These are phyloP conservation scores for Epinephelus moara DNA, from an alignment of 2,113 vertebrate species.

Conservation along the genomic window DNA sequence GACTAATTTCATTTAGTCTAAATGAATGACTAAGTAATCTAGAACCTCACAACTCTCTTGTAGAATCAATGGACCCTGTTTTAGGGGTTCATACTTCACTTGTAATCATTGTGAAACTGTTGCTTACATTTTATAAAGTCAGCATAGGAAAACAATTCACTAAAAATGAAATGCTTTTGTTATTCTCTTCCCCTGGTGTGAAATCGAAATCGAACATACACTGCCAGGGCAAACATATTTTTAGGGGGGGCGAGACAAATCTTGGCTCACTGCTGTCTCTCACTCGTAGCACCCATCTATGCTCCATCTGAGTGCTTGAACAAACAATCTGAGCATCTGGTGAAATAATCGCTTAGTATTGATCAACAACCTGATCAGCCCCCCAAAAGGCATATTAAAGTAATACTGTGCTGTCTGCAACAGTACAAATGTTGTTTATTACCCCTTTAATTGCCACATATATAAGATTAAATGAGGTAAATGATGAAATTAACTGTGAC, in stretches of 20 bases:
- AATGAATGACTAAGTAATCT: slow-evolving; percentile 7
- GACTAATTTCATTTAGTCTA: neutral
- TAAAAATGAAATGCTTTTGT: slow-evolving; percentile 63
- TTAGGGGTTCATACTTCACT: neutral
- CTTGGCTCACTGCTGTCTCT: slow-evolving; percentile 47
- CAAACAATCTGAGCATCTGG: slow-evolving; percentile 74
- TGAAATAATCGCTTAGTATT: slow-evolving; percentile 63
- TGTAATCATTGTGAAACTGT: slow-evolving; percentile 29
- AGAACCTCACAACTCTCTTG: neutral
- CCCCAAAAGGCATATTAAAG: slow-evolving; percentile 11
- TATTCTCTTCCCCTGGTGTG: slow-evolving; percentile 61
- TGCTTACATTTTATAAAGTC: slow-evolving; percentile 45
- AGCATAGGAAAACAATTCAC: slow-evolving; percentile 44
- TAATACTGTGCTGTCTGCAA: neutral
- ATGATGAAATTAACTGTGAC: slow-evolving; percentile 24
- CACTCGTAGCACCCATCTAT: slow-evolving; percentile 10
- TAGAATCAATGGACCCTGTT: neutral
- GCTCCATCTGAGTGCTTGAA: slow-evolving; percentile 56
- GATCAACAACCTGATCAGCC: slow-evolving; percentile 67
- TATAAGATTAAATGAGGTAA: slow-evolving; percentile 32
- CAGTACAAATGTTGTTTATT: slow-evolving; percentile 30
- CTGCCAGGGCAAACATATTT: slow-evolving; percentile 69
- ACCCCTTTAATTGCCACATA: slow-evolving; percentile 23
- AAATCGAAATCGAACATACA: slow-evolving; percentile 42
- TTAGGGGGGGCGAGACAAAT: slow-evolving; percentile 49